Conservation (phyloP, 2,888 invertebrate species). For the Melanargia galathea region DNA sequence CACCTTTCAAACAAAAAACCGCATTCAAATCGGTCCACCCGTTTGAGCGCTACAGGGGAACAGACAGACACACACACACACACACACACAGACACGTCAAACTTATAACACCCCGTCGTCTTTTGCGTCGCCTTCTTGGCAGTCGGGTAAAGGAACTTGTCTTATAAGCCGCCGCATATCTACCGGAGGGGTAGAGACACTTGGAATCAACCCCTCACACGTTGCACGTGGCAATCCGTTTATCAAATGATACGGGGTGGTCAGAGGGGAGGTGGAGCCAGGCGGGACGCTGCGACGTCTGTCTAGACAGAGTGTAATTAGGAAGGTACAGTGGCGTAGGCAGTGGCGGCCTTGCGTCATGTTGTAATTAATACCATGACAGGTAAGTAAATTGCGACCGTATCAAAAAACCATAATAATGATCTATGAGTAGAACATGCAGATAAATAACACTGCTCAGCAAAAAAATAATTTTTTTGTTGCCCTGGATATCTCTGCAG, state of each 20-base stretch:
- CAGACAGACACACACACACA: no score
- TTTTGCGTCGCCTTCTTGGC: no score
- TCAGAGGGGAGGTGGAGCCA: conserved; percentile 55
- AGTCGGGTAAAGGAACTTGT: not conserved
- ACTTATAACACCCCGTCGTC: no score
- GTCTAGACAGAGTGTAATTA: conserved; percentile 78
- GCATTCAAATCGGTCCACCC: no score
- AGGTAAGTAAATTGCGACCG: conserved; percentile 49
- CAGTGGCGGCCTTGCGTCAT: conserved; percentile 59
- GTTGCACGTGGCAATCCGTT: conserved; percentile 41
- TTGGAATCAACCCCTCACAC: conserved; percentile 24
- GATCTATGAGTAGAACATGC: conserved; percentile 6
- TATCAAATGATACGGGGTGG: conserved; percentile 48
- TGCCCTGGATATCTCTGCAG: no score
- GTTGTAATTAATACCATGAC: conserved; percentile 59
- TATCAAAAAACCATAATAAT: not conserved
- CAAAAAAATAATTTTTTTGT: no score
- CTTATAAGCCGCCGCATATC: not conserved
- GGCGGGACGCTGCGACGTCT: conserved; percentile 62
- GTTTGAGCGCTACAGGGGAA: no score
- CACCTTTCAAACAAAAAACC: no score
- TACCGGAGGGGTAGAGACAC: conserved; percentile 5
- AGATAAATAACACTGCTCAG: no score
- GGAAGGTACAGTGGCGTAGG: conserved; percentile 77
- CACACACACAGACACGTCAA: no score